Base-by-base conservation (phyloP, 2,797 vertebrate species). In the Peromyscus eremicus region DNA sequence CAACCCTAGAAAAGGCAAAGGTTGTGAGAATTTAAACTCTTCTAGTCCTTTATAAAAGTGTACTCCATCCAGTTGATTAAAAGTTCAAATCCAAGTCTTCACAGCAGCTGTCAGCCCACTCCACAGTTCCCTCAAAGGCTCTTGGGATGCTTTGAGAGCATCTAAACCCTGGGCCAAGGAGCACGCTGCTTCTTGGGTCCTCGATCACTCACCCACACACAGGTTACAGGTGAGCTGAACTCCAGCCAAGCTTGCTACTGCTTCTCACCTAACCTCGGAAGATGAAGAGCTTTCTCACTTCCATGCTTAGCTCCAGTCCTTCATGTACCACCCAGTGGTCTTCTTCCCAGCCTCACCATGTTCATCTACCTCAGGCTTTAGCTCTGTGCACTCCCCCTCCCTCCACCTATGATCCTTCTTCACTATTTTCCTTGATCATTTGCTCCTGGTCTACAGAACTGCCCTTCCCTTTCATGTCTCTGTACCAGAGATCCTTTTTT, bases 71-170 rank as follows among this genome's bases (percentile, higher is more conserved):
- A 75, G 10, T 2, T 32, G 73, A 83, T 49, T 34, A 49, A 43
- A 34, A 77, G 92, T 89, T 52, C 57, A 94, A 64, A 88, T 21
- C 29, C 81, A 57, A 40, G 29, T 12, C 91, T 77, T 94, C 82
- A 52, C 13, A 66, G 49, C 21, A 81, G 17, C 10, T 13, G 9
- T 89, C 11, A n/a, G 43, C 27, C 5, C 9, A 73, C 11, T 82
- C 88, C 49, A 81, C 81, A 57, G 37, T 64, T 76, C 29, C 16
- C 29, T 37, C 46, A 62, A 93, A 84, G 23, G 21, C 79, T 93
- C 81, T 76, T 71, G 81, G 68, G 17, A 84, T 43, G 40, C 43
- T 55, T 55, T 40, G n/a, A 8, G 37, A 43, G 71, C 52, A 43
- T 23, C 29, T n/a, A 76, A 71, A 88, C 49, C 46, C 0, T 7